Base-by-base conservation (phyloP, 53 echinoderm and acorn worm species). In the Zoroaster sp. region DNA sequence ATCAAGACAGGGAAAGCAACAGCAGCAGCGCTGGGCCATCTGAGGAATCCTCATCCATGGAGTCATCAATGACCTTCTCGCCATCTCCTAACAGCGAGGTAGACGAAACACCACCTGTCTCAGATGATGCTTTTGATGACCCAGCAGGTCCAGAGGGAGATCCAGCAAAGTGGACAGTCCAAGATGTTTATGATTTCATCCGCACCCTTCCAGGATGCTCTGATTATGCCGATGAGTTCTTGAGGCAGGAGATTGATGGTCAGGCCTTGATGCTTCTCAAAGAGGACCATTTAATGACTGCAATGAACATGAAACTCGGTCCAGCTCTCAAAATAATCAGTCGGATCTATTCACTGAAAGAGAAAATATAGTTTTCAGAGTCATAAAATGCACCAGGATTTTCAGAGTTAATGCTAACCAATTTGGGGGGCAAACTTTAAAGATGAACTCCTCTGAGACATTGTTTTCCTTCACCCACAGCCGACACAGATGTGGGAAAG, bases 231-330 rank as follows among this genome's bases (percentile, higher is more conserved):
- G 94, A 98, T 41, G 94, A 98, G 90, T 98, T 98, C 83, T 87
- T 87, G 4, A 86, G 94, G 0, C 98, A 98, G 86, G 98, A 98
- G 91, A 98, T 98, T 35, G 98, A 98, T 36, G 98, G 98, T 21
- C 98, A 98, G 75, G 98, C 98, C n/a, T 67, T 98, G 69, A 94
- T 98, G 92, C 87, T 98, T 3, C 86, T 98, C 20, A 98, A 98
- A 72, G 98, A 98, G 86, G 98, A 98, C 77, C 98, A 96, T 43
- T 69, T 98, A 75, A 98, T 98, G 98, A 95, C 94, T 0, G 95
- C 98, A 14, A 93, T 98, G 94, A 98, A 89, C 72, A 98, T 98
- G 98, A 98, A 98, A 70, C 89, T 98, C 21, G 98, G 98, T 34
- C 98, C 98, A 8, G 98, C 98, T 5, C 83, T 98, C 31, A 98